Evolutionary conservation across 2,888 invertebrate species (phyloP), one percentile per base, ranked within the genome.

Genomic region (Noctua comes): DNA sequence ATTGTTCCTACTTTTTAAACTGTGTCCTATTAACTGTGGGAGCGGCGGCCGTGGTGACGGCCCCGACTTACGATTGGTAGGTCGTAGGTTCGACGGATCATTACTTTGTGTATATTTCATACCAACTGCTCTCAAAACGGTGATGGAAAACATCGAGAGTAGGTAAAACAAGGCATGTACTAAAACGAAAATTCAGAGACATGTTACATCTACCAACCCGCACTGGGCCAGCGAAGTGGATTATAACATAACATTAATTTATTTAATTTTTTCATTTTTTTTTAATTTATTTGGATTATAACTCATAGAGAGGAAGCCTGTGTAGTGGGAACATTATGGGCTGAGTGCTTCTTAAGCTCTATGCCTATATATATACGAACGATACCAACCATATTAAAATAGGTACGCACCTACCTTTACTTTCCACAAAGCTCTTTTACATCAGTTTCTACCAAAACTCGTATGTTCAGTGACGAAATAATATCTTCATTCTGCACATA

Each of bases 401-500:
- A 57, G 13, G 1, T n/a, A 1, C 57, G 24, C 27, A 13, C 1
- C n/a, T 21, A 36, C 40, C 65, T 40, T 40, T n/a, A 75, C 8
- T 31, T 75, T 43, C n/a, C 18, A 18, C 13, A 31, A 27, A 51
- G 10, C 1, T 1, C 1, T 54, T 36, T 8, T 27, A 1, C 10
- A 24, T 40, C n/a, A n/a, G 16, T 27, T 36, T 18, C n/a, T 27
- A 24, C 73, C 6, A 48, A 36, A 46, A 73, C n/a, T 36, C n/a
- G 1, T 40, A 43, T 16, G 2, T 73, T 21, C n/a, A 48, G 16
- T 21, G 16, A n/a, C 31, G 31, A 48, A 21, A 72, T 54, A 40
- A 24, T 43, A 54, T 62, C n/a, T 27, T 66, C 24, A 65, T 77
- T 68, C 36, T 13, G n/a, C 70, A 64, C 31, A 51, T n/a, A 24